Evolutionary conservation across 2,888 invertebrate genomes (phyloP).

Genomic region (Branchipolynoe longqiensis): DNA sequence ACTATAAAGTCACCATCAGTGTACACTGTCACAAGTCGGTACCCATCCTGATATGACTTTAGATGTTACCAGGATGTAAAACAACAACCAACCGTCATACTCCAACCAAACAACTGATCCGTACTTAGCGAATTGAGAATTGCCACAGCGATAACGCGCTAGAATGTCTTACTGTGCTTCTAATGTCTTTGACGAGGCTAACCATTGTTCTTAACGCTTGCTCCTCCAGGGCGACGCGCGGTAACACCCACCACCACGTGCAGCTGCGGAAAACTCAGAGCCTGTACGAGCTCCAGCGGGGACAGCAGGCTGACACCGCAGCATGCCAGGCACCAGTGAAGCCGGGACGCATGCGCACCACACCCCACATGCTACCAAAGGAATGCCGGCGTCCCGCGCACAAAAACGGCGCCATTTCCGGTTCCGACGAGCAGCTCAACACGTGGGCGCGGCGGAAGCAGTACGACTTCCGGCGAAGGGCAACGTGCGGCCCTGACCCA

Average conservation of each 20-base stretch:
- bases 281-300: conserved; percentile 30
- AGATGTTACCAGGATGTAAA: too few species aligned
- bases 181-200: too few species aligned
- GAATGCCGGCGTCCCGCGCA: not conserved
- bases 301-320: not conserved
- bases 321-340: not conserved
- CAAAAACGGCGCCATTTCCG: conserved; percentile 28
- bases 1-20: too few species aligned
- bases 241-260: too few species aligned
- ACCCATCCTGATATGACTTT: too few species aligned
- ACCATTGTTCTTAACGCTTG: too few species aligned
- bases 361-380: conserved; percentile 21
- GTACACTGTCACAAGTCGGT: too few species aligned
- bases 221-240: conserved; percentile 4
- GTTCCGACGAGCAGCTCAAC: conserved; percentile 52
- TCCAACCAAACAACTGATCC: too few species aligned
- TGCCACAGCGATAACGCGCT: too few species aligned
- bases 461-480: conserved; percentile 1
- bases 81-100: too few species aligned
- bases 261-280: conserved; percentile 46
- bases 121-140: too few species aligned
- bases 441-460: conserved; percentile 42
- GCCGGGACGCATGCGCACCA: conserved; percentile 2
- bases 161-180: too few species aligned
- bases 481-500: not conserved